These are phyloP conservation scores for Bruchidius siliquastri DNA, from an alignment of 2,888 invertebrate genomes.

Conservation along the genomic window DNA sequence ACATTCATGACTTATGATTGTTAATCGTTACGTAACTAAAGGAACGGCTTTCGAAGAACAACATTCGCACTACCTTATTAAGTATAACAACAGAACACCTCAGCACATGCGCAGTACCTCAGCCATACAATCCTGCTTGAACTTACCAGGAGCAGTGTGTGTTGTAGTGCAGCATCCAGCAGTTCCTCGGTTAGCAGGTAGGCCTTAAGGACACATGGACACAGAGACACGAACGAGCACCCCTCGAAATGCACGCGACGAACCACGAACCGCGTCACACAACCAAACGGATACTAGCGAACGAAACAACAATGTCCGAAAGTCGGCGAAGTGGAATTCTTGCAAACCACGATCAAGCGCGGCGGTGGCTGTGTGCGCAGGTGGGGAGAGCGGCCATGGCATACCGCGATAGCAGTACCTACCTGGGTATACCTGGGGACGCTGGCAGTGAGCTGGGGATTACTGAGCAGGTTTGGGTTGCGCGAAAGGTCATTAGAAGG, in stretches of 20 bases:
- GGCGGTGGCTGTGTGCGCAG: not conserved
- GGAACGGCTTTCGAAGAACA: not conserved
- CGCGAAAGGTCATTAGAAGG: not conserved
- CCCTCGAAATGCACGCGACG: not conserved
- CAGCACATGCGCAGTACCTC: not conserved
- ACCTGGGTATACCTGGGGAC: not conserved
- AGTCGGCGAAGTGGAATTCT: not conserved
- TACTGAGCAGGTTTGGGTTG: not conserved
- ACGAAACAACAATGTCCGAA: not conserved
- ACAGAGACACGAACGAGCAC: not conserved
- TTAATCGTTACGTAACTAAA: not conserved
- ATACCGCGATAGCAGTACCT: not conserved
- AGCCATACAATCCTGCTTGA: not conserved
- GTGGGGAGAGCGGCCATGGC: not conserved
- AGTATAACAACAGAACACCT: not conserved
- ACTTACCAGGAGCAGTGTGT: not conserved
- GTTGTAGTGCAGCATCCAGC: not conserved
- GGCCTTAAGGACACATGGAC: not conserved
- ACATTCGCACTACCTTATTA: not conserved
- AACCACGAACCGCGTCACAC: not conserved
- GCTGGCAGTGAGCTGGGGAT: not conserved
- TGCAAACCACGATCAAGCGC: not conserved
- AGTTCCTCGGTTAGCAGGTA: not conserved
- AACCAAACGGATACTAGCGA: not conserved
- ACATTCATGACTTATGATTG: not conserved